These are phyloP conservation scores for Falco concolor DNA, from an alignment of 2,797 vertebrate species.

Conservation along the genomic window DNA sequence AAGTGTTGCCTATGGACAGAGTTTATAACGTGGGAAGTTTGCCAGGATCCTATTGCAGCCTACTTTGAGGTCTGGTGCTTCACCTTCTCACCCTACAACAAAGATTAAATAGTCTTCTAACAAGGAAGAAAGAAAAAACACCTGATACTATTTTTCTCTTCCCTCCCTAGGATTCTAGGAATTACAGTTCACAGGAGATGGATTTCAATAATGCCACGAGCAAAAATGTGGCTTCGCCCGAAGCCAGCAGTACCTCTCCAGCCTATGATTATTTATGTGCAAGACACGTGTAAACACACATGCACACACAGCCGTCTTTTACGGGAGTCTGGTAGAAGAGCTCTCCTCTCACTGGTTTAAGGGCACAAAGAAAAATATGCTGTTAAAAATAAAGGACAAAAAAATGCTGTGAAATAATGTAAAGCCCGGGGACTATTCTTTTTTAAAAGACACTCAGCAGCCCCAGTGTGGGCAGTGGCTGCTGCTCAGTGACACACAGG, in stretches of 20 bases:
- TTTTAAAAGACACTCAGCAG: not conserved
- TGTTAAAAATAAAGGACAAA: not conserved
- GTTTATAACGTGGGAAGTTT: slow-evolving; percentile 34
- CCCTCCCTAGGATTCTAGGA: not conserved
- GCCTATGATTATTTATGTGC: not conserved
- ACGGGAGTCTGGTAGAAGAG: not conserved
- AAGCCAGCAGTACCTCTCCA: not conserved
- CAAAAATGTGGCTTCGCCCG: not conserved
- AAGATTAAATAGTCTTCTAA: slow-evolving; percentile 45
- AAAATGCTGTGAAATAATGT: not conserved
- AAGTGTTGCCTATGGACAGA: slow-evolving; percentile 38
- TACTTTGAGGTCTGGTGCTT: slow-evolving; percentile 53
- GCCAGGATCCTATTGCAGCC: slow-evolving; percentile 52
- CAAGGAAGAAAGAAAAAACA: not conserved
- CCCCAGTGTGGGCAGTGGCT: no score
- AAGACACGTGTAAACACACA: not conserved
- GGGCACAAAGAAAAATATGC: not conserved
- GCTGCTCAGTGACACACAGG: not conserved
- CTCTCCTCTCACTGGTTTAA: not conserved
- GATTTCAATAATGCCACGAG: slow-evolving; percentile 30
- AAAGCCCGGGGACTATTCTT: not conserved
- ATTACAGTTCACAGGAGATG: slow-evolving; percentile 1
- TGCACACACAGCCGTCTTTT: not conserved
- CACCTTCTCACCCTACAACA: slow-evolving; percentile 62
- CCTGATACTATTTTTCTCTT: slow-evolving; percentile 28